Conservation (phyloP, 2,888 invertebrate species). For the Aplocera efformata region DNA sequence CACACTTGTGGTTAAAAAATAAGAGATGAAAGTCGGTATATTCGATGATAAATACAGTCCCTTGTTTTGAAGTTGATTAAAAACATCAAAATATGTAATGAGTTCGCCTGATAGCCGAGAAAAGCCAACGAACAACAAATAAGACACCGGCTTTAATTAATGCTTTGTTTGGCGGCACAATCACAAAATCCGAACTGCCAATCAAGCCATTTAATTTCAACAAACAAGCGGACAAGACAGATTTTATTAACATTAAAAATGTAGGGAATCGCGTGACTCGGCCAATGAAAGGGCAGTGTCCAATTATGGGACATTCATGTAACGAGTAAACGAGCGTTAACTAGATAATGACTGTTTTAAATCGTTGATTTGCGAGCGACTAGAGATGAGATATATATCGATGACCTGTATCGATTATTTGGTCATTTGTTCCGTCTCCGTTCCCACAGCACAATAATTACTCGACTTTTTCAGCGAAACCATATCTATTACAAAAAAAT, state of each 20-base stretch:
- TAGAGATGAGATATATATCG: conserved; percentile 7
- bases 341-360: conserved; percentile 30
- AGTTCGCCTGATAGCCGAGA: too few relatives aligned
- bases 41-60: too few relatives aligned
- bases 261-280: conserved; percentile 26
- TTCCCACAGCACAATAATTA: too few relatives aligned
- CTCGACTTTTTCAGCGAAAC: too few relatives aligned
- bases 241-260: conserved; percentile 14
- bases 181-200: conserved; percentile 5
- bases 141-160: too few relatives aligned
- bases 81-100: too few relatives aligned
- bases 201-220: conserved; percentile 8
- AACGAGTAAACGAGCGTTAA: conserved; percentile 27
- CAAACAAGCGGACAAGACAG: conserved; percentile 8
- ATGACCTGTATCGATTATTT: background rate
- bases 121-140: too few relatives aligned
- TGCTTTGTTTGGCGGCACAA: conserved; percentile 4
- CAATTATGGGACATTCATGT: conserved; percentile 30
- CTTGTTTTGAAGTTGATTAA: too few relatives aligned
- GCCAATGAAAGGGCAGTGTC: conserved; percentile 27
- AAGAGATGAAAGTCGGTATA: too few relatives aligned
- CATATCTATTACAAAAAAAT: too few relatives aligned
- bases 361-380: conserved; percentile 22
- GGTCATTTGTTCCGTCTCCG: background rate
- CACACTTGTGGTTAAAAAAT: too few relatives aligned